Evolutionary conservation across 2,113 vertebrate species (phyloP).

Genomic region (Phocoena sinus): DNA sequence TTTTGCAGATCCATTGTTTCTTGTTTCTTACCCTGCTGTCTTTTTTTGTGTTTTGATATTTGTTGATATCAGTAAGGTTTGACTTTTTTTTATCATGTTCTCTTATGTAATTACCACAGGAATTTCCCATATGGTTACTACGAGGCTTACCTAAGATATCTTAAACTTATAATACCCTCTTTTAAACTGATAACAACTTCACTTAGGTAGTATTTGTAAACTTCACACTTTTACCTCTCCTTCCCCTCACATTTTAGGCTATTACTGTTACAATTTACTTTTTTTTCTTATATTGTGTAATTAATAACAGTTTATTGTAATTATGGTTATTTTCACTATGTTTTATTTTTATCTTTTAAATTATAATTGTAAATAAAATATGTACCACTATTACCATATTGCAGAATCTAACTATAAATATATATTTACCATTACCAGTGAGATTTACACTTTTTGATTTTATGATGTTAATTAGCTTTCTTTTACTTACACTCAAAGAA

Average conservation of each 20-base stretch:
- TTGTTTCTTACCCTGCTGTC: neutral
- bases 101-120: neutral
- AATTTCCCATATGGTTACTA: neutral
- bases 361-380: neutral
- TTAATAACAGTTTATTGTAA: neutral
- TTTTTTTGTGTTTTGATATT: neutral
- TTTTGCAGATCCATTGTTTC: neutral
- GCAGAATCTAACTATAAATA: neutral
- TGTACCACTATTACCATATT: neutral
- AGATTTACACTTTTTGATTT: neutral
- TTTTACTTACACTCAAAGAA: neutral
- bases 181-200: neutral
- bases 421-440: neutral
- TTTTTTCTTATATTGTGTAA: neutral
- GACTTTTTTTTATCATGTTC: neutral
- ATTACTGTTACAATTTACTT: neutral
- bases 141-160: neutral
- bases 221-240: neutral
- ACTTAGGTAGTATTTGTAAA: neutral
- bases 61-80: neutral
- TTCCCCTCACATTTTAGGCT: neutral
- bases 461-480: neutral
- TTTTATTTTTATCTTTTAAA: neutral
- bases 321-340: neutral
- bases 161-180: neutral